Base-by-base conservation (phyloP, 37 sponge, comb jelly and placozoan species). In the Crambe crambe region DNA sequence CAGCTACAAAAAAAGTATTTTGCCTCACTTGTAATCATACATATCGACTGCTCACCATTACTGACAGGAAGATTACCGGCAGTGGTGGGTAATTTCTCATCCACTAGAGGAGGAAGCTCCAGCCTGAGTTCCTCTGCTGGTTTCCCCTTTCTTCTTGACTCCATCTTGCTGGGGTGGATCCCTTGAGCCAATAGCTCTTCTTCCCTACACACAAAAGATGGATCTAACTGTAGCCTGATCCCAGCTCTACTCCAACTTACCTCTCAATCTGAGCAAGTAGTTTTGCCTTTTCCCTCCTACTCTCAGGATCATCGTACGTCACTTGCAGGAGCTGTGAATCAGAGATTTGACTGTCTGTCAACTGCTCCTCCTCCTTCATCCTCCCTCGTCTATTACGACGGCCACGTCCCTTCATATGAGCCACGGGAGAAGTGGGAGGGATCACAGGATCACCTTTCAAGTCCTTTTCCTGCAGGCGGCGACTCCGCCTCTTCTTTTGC, bases 301-400 rank as follows among this genome's bases (percentile, higher is more conserved):
- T 76, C 12, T 72, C 80, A 34, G 93, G 90, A 68, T 92, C 89
- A 75, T 92, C 90, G 75, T 92, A 92, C 23, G 85, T 85, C 40
- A 92, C 88, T 20, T 77, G 74, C 62, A 88, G 51, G 20, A 77
- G 30, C 62, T 88, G 88, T 10, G 88, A 88, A 41, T 88, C 88
- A 37, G 88, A 71, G 0, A 77, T 35, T 37, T 72, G 73, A 38
- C 78, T 82, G 22, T 88, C 88, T 32, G 51, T 43, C 30, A 77
- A 27, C 1, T 23, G 56, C 31, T 78, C 79, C 40, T 79, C 56
- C 41, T 72, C 71, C 35, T 58, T 25, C 32, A 21, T 12, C 1
- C 71, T 37, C 56, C 64, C 70, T 10, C 42, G 34, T 56, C 84
- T 73, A 30, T 17, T 65, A 42, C 78, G 30, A 40, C 78, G 56